phyloP scores from a whole-genome alignment of 2,113 vertebrate genomes.

The Patagioenas fasciata region DNA sequence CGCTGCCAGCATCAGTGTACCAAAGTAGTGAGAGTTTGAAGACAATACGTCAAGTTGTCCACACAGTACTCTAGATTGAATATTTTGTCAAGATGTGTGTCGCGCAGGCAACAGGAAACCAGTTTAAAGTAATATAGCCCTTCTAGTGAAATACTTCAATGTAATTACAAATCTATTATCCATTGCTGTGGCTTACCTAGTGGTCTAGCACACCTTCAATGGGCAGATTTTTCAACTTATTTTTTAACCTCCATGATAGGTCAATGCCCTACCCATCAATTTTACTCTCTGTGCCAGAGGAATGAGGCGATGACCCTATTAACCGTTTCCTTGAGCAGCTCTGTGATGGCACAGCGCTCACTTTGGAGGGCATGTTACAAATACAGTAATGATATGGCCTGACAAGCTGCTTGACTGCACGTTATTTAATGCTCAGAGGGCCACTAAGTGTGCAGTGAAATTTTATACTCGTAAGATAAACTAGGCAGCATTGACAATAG shows the following conservation, averaged over 20 bases:
- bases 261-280: not conserved
- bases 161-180: not conserved
- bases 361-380: not conserved
- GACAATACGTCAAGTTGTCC: conserved; percentile 29
- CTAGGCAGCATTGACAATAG: not conserved
- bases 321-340: conserved; percentile 8
- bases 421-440: conserved; percentile 20
- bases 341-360: not conserved
- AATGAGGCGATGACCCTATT: conserved; percentile 19
- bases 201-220: not conserved
- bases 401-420: not conserved
- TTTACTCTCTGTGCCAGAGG: not conserved
- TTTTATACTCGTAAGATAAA: not conserved
- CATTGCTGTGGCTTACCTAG: not conserved
- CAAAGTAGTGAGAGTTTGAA: not conserved
- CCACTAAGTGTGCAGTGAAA: not conserved
- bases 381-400: not conserved
- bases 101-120: not conserved
- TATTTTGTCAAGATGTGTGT: conserved; percentile 29
- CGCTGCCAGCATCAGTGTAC: conserved; percentile 34
- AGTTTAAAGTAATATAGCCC: not conserved
- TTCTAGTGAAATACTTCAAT: not conserved
- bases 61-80: not conserved
- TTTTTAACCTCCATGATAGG: conserved; percentile 40
- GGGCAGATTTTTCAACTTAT: not conserved